Conservation (phyloP, 2,797 vertebrate genomes). For the Euphonia xanthogaster region DNA sequence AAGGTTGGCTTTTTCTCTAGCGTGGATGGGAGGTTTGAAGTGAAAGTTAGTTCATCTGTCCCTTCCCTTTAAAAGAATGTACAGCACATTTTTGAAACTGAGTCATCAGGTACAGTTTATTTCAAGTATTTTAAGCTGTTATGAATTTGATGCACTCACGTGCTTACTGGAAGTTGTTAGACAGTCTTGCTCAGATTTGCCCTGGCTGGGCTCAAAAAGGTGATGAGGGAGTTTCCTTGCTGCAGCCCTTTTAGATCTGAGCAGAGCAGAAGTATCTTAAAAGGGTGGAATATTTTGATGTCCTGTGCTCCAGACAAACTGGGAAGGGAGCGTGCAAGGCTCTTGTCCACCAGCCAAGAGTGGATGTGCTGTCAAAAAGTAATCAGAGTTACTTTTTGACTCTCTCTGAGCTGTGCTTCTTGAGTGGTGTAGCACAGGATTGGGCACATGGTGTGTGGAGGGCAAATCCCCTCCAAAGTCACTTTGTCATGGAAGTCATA, state of each 20-base stretch:
- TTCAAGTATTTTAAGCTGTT: conserved; percentile 17
- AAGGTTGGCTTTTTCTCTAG: not conserved
- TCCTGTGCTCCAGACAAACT: not conserved
- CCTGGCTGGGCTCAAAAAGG: not conserved
- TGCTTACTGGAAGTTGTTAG: not conserved
- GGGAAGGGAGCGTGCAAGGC: not conserved
- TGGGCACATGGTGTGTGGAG: rapidly evolving
- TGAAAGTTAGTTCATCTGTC: not conserved
- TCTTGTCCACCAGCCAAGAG: not conserved
- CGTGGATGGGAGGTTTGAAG: not conserved
- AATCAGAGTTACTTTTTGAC: not conserved
- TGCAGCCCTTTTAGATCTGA: not conserved
- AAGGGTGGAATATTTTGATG: not conserved
- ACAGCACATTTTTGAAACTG: not conserved
- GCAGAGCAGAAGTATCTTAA: not conserved
- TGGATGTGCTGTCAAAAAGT: not conserved
- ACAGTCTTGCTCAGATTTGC: not conserved
- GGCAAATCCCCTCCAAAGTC: not conserved
- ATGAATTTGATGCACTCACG: not conserved
- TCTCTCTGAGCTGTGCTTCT: not conserved
- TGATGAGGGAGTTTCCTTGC: not conserved
- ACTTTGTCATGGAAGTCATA: not conserved
- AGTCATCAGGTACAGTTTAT: conserved; percentile 22
- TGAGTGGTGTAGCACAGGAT: not conserved
- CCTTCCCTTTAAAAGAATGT: conserved; percentile 37